phyloP scores from a whole-genome alignment of 2,888 invertebrate species.

The Lycophotia porphyrea region DNA sequence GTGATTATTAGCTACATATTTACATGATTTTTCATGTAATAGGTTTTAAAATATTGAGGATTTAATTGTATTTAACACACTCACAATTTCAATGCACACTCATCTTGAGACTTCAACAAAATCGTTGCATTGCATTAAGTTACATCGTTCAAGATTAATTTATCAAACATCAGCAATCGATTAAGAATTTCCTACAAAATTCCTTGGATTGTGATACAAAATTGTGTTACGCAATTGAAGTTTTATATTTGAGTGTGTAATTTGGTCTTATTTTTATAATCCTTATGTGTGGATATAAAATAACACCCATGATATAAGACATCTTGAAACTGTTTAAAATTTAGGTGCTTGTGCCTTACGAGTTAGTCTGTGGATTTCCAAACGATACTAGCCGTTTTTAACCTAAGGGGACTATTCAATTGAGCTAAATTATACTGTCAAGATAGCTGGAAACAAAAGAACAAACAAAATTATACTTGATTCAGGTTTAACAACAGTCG shows the following conservation, averaged over 20 bases:
- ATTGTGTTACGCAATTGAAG: background rate
- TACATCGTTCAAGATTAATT: background rate
- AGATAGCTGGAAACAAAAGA: slow-evolving; percentile 1
- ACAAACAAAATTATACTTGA: slow-evolving; percentile 16
- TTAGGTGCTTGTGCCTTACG: background rate
- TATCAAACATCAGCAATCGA: background rate
- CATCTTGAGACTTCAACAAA: background rate
- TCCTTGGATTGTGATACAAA: background rate
- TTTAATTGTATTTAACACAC: background rate
- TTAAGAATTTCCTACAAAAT: background rate
- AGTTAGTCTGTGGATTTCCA: background rate
- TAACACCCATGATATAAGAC: background rate
- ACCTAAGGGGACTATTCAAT: slow-evolving; percentile 37
- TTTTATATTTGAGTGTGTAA: background rate
- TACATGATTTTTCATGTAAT: background rate
- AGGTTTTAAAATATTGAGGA: background rate
- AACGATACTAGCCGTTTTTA: slow-evolving; percentile 10
- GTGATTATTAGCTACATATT: background rate
- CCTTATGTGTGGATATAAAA: background rate
- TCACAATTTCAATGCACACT: background rate
- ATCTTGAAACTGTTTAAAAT: background rate
- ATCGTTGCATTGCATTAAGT: background rate
- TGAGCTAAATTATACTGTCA: slow-evolving; percentile 23
- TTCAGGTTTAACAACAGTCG: slow-evolving; percentile 5
- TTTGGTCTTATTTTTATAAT: background rate